phyloP scores from a whole-genome alignment of 2,797 vertebrate species.

The Gymnothorax javanicus region DNA sequence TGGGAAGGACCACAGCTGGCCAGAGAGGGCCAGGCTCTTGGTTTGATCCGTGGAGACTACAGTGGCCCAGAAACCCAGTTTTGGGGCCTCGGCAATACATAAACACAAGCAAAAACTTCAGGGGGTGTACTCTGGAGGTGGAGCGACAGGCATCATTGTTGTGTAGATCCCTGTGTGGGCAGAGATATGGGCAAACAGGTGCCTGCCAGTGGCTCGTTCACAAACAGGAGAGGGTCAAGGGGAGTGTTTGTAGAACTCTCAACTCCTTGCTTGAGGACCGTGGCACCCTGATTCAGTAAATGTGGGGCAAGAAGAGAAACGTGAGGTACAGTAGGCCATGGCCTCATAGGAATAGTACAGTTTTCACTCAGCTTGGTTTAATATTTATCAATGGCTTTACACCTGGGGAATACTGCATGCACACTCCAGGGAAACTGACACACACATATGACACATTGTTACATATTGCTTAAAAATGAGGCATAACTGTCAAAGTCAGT shows the following conservation, averaged over 20 bases:
- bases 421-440: not conserved
- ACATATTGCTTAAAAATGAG: not conserved
- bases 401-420: not conserved
- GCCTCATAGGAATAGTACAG: not conserved
- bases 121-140: slow-evolving; percentile 3
- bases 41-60: not conserved
- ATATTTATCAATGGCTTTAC: not conserved
- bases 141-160: not conserved
- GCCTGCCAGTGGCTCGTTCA: not conserved
- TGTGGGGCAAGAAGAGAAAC: not conserved
- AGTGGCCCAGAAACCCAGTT: not conserved
- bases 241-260: not conserved
- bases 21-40: not conserved
- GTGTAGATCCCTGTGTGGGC: slow-evolving; percentile 6
- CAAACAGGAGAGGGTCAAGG: not conserved
- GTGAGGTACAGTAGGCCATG: not conserved
- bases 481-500: not conserved
- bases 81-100: not conserved
- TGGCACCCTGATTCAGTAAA: not conserved
- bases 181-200: not conserved
- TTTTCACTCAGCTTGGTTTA: not conserved
- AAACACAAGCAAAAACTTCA: not conserved
- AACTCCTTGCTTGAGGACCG: not conserved
- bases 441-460: not conserved
- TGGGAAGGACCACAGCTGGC: not conserved